Percentiles rank a stretch among this genome's conserved stretches.
Conservation (phyloP, 2,888 invertebrate species). For the Epistrophe eligans region DNA sequence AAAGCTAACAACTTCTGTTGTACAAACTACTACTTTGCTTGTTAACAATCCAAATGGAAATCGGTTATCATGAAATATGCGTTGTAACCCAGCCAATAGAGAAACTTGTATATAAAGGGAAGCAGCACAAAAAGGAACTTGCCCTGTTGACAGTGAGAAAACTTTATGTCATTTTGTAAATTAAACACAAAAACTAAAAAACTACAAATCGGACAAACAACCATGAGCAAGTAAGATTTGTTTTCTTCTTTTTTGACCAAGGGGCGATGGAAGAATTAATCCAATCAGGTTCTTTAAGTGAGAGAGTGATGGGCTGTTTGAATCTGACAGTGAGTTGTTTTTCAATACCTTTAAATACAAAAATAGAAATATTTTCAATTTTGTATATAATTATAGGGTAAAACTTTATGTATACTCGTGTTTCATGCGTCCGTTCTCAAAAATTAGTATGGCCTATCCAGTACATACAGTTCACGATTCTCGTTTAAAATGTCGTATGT, state of each 20-base stretch:
- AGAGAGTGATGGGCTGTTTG: neutral
- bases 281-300: neutral
- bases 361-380: too few relatives aligned
- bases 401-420: too few relatives aligned
- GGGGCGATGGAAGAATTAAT: neutral
- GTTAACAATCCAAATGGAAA: conserved; percentile 71
- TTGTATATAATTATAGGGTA: too few relatives aligned
- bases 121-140: conserved; percentile 5
- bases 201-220: conserved; percentile 27
- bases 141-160: conserved; percentile 66
- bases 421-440: too few relatives aligned
- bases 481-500: too few relatives aligned
- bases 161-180: conserved; percentile 69
- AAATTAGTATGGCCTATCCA: too few relatives aligned
- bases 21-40: conserved; percentile 43
- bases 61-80: conserved; percentile 74
- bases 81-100: conserved; percentile 13
- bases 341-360: neutral
- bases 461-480: too few relatives aligned
- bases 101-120: neutral
- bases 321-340: neutral
- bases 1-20: conserved; percentile 42
- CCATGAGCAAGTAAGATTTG: conserved; percentile 13
- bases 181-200: conserved; percentile 54
- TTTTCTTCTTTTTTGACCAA: neutral